Percentiles rank a stretch among this genome's conserved stretches.
Evolutionary conservation across 2,113 vertebrate species (phyloP).

Genomic region (Sebastes fasciatus): DNA sequence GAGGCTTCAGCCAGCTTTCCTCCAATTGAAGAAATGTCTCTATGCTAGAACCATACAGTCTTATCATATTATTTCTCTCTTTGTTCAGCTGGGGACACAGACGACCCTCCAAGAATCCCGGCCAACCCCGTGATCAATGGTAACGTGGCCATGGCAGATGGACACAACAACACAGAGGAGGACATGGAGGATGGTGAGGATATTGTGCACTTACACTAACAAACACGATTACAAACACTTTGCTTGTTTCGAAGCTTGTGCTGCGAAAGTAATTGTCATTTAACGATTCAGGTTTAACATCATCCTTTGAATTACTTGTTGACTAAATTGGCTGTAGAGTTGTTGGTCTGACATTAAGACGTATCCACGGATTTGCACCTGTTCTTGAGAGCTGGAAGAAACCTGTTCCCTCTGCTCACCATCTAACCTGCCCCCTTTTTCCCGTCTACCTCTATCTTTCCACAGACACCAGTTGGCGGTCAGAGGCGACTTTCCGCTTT

Average conservation of each 20-base stretch:
- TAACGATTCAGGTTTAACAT: not conserved
- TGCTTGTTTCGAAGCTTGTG: not conserved
- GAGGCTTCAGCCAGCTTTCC: not conserved
- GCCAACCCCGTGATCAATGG: constrained; percentile 98
- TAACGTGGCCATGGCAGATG: constrained; percentile 97
- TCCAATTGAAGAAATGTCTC: not conserved
- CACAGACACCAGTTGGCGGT: constrained; percentile 98
- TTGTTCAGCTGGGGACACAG: constrained; percentile 93
- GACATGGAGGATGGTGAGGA: constrained; percentile 99
- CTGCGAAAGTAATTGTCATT: not conserved
- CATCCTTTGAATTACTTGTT: not conserved
- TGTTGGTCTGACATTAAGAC: not conserved
- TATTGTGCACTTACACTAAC: not conserved
- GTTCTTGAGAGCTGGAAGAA: not conserved
- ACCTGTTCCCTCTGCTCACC: not conserved
- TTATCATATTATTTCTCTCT: constrained; percentile 6
- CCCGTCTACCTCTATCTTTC: not conserved
- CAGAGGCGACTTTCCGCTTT: constrained; percentile 98
- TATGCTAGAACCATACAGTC: not conserved
- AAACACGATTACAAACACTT: not conserved
- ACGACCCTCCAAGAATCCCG: constrained; percentile 98
- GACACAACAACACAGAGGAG: constrained; percentile 97
- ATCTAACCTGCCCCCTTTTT: not conserved
- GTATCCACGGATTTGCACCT: not conserved
- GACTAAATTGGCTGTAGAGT: not conserved